phyloP scores from a whole-genome alignment of 64 coral and sea anemone genomes.

The Cladopsammia gracilis region DNA sequence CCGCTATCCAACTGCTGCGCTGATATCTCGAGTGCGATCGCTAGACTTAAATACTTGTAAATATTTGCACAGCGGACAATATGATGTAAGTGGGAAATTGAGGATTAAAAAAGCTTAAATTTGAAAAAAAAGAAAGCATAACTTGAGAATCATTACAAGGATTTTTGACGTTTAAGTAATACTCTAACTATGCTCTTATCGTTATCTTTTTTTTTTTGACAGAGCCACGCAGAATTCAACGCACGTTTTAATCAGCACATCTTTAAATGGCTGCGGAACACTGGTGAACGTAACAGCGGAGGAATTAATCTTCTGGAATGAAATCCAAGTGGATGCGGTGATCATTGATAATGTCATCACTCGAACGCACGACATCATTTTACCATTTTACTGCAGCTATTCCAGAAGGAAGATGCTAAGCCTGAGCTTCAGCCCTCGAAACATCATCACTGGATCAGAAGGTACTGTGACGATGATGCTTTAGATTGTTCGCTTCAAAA shows the following conservation, averaged over 20 bases:
- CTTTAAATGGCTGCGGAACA: slow-evolving; percentile 74
- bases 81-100: too few species aligned
- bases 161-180: too few species aligned
- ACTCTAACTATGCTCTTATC: too few species aligned
- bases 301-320: slow-evolving; percentile 59
- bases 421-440: neutral
- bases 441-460: neutral
- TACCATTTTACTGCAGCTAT: slow-evolving; percentile 78
- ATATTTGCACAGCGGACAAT: too few species aligned
- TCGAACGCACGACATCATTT: slow-evolving; percentile 49
- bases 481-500: neutral
- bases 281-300: slow-evolving; percentile 64
- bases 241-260: slow-evolving; percentile 54
- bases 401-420: neutral
- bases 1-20: too few species aligned
- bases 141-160: too few species aligned
- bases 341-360: slow-evolving; percentile 50
- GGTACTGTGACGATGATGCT: neutral
- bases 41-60: too few species aligned
- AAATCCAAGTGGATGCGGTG: slow-evolving; percentile 36
- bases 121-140: too few species aligned
- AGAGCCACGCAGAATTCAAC: slow-evolving; percentile 50
- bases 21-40: too few species aligned
- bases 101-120: too few species aligned
- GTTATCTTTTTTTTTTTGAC: neutral